phyloP scores from a whole-genome alignment of 2,888 invertebrate species.

The Gerris lacustris region DNA sequence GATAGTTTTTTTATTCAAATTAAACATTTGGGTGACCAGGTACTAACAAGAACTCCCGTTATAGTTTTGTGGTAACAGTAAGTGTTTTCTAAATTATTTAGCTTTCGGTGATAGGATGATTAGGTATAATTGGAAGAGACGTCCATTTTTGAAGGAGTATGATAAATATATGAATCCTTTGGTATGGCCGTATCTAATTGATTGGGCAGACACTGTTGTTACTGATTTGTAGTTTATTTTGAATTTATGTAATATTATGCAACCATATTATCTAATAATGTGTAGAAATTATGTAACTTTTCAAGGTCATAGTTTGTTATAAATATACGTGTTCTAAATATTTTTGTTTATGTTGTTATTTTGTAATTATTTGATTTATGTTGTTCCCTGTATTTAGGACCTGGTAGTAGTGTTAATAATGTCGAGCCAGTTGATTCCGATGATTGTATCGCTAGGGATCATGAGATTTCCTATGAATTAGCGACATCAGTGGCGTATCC shows the following conservation, averaged over 20 bases:
- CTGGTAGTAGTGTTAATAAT: slow-evolving; percentile 11
- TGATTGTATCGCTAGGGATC: slow-evolving; percentile 14
- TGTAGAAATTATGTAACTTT: neutral
- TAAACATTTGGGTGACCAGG: neutral
- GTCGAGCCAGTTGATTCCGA: slow-evolving; percentile 15
- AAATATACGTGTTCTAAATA: neutral
- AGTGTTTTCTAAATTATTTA: neutral
- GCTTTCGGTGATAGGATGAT: neutral
- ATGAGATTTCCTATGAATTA: slow-evolving; percentile 1
- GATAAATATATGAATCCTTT: neutral
- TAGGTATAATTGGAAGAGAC: neutral
- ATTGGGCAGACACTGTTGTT: neutral
- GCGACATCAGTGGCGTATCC: neutral
- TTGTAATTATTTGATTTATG: slow-evolving; percentile 6
- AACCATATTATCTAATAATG: neutral
- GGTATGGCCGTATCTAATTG: neutral
- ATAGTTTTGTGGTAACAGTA: neutral
- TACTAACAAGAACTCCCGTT: neutral
- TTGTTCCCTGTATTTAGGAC: slow-evolving; percentile 16
- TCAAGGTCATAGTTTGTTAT: neutral
- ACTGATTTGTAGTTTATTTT: no score
- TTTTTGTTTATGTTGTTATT: neutral
- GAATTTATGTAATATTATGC: neutral
- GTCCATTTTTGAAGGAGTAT: neutral
- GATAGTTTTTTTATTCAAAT: neutral